These are phyloP conservation scores for Numenius arquata DNA, from an alignment of 2,113 vertebrate species.

Conservation along the genomic window DNA sequence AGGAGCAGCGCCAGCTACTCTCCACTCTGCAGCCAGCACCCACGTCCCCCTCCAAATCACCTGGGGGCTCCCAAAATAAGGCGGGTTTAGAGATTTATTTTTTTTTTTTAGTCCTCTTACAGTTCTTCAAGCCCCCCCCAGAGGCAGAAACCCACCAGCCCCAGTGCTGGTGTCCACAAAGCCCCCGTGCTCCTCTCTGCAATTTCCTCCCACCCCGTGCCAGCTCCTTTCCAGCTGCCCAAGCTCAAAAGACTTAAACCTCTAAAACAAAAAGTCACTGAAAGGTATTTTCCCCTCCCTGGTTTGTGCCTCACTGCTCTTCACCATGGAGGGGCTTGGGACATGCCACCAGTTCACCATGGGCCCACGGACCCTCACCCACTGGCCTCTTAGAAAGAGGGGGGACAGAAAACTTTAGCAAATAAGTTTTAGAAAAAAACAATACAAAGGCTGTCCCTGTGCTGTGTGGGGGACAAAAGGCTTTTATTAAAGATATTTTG, in stretches of 20 bases:
- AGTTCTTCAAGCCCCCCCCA: not conserved
- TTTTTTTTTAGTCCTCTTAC: not conserved
- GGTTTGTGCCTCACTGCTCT: not conserved
- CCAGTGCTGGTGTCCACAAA: rapidly evolving
- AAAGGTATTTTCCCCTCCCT: not conserved
- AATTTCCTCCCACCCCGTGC: rapidly evolving
- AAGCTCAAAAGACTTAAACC: not conserved
- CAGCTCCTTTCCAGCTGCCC: not conserved
- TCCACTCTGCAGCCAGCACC: rapidly evolving
- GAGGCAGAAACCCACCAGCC: rapidly evolving
- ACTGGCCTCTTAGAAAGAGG: not conserved
- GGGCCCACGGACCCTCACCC: rapidly evolving
- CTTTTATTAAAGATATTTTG: too few relatives aligned
- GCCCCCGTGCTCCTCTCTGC: rapidly evolving
- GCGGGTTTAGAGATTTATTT: rapidly evolving
- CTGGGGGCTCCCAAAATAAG: rapidly evolving
- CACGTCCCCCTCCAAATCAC: too few relatives aligned
- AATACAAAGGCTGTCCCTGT: rapidly evolving
- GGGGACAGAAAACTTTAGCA: not conserved
- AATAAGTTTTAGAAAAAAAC: not conserved
- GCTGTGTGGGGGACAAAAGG: not conserved
- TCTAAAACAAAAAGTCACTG: rapidly evolving
- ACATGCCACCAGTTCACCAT: not conserved
- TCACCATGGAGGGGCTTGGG: not conserved
- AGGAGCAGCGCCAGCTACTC: not conserved